Conservation (phyloP, 2,888 invertebrate genomes). For the Melanostoma scalare region DNA sequence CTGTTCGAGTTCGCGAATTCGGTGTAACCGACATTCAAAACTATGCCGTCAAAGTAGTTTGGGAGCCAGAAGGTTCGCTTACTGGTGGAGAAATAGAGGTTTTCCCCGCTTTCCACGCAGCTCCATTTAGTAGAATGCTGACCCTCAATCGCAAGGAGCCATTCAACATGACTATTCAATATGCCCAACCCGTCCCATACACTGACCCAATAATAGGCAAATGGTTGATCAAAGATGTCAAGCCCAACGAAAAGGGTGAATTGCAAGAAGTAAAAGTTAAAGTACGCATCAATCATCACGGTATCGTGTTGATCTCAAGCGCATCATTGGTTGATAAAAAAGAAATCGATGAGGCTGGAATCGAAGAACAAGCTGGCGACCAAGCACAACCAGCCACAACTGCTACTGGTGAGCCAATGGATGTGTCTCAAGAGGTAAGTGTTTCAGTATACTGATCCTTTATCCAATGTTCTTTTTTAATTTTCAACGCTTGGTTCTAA, state of each 20-base stretch:
- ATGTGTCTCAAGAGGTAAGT: slow-evolving; percentile 83
- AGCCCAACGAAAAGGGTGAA: slow-evolving; percentile 93
- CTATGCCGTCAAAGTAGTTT: slow-evolving; percentile 92
- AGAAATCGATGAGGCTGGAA: slow-evolving; percentile 80
- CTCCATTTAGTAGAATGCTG: slow-evolving; percentile 96
- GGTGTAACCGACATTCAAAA: slow-evolving; percentile 95
- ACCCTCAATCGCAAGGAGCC: slow-evolving; percentile 95
- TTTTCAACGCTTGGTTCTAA: slow-evolving; percentile 71
- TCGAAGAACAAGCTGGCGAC: slow-evolving; percentile 73
- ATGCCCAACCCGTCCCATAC: slow-evolving; percentile 89
- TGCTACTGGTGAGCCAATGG: slow-evolving; percentile 82
- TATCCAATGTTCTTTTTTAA: slow-evolving; percentile 45
- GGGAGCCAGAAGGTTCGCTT: slow-evolving; percentile 87
- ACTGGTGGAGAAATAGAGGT: slow-evolving; percentile 92
- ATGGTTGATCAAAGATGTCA: slow-evolving; percentile 91
- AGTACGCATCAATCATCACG: slow-evolving; percentile 96
- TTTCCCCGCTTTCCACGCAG: slow-evolving; percentile 93
- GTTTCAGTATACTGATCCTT: slow-evolving; percentile 35
- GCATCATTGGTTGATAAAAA: slow-evolving; percentile 92
- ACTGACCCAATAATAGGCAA: slow-evolving; percentile 91
- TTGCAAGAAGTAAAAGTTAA: slow-evolving; percentile 98
- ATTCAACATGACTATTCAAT: slow-evolving; percentile 93
- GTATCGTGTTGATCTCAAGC: slow-evolving; percentile 93
- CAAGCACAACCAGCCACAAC: slow-evolving; percentile 74
- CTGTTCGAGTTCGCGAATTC: slow-evolving; percentile 98